A percentile compares a stretch with the other conserved stretches of the same genome.
Conservation (phyloP, 1,140 invertebrate species). For the Coptotermes formosanus region DNA sequence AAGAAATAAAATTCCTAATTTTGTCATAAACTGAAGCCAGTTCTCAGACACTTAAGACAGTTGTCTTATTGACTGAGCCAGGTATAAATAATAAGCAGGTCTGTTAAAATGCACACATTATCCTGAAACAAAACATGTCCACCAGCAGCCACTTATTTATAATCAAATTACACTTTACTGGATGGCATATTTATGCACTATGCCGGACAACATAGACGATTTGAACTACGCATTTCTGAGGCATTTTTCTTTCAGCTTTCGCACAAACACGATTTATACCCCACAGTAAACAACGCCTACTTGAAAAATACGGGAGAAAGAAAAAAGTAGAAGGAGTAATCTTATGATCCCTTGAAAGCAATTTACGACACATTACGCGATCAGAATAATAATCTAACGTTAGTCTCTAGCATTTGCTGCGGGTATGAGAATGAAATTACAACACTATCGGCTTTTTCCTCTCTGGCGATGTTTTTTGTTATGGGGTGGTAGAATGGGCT, state of each 20-base stretch:
- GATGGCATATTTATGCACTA: too few species aligned
- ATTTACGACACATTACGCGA: slow-evolving; percentile 20
- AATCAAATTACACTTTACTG: too few species aligned
- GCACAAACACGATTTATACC: not conserved
- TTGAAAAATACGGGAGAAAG: not conserved
- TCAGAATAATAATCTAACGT: slow-evolving; percentile 24
- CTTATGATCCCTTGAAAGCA: slow-evolving; percentile 1
- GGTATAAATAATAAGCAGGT: too few species aligned
- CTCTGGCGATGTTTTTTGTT: slow-evolving; percentile 18
- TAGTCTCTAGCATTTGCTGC: not conserved
- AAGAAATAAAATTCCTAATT: too few species aligned
- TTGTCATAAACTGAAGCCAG: too few species aligned
- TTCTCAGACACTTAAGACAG: too few species aligned
- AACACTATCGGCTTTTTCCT: slow-evolving; percentile 15
- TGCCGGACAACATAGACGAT: not conserved
- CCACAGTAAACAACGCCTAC: not conserved
- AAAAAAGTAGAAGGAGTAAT: not conserved
- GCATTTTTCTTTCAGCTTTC: not conserved
- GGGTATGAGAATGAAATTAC: slow-evolving; percentile 30
- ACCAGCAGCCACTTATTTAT: too few species aligned
- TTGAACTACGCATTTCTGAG: not conserved
- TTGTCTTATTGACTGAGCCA: too few species aligned
- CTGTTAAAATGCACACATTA: too few species aligned
- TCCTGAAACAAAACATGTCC: too few species aligned
- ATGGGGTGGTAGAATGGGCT: not conserved